A percentile compares a stretch with the other conserved stretches of the same genome.
phyloP scores from a whole-genome alignment of 1,140 invertebrate genomes.

The Brachionus angularis region DNA sequence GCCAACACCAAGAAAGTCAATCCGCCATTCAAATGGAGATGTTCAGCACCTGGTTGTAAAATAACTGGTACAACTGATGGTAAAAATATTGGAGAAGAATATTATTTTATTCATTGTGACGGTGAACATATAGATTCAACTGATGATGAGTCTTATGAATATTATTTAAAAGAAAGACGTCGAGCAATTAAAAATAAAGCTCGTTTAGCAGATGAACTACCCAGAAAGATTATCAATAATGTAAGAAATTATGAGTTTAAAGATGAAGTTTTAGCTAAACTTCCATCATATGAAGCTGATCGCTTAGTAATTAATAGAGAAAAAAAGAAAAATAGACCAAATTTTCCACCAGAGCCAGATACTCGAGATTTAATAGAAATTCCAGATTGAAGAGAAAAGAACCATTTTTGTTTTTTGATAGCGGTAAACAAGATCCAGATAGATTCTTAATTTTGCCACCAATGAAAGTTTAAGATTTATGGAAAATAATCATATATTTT shows the following conservation, averaged over 20 bases:
- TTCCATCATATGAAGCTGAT: slow-evolving; percentile 30
- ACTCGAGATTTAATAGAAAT: neutral
- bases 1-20: slow-evolving; percentile 1
- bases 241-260: neutral
- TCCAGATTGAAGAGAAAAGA: neutral
- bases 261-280: neutral
- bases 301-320: slow-evolving; percentile 25
- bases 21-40: slow-evolving; percentile 14
- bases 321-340: slow-evolving; percentile 3
- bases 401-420: neutral
- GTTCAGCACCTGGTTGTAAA: neutral
- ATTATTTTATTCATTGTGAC: neutral
- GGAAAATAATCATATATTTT: neutral
- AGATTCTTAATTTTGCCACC: neutral
- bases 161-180: slow-evolving; percentile 18
- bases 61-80: slow-evolving; percentile 11
- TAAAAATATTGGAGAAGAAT: slow-evolving; percentile 11
- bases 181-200: slow-evolving; percentile 5
- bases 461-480: neutral
- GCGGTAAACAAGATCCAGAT: neutral
- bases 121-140: neutral
- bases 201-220: neutral
- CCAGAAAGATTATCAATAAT: slow-evolving; percentile 27
- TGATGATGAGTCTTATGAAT: slow-evolving; percentile 1
- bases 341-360: neutral